Base-by-base conservation (phyloP, 2,113 vertebrate genomes). In the Neolamprologus sp. region DNA sequence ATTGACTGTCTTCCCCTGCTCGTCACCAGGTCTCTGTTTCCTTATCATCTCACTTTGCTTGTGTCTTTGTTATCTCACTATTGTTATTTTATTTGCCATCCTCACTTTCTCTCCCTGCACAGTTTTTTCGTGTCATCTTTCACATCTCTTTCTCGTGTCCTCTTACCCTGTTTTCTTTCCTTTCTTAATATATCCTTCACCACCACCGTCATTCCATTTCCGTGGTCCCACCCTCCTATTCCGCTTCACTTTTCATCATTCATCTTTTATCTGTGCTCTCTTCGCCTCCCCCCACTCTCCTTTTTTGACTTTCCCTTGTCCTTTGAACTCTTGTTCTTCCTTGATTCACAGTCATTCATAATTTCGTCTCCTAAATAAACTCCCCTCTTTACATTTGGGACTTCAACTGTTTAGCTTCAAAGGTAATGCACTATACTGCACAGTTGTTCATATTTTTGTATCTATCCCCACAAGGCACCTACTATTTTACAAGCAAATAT, bases 1-100 rank as follows among this genome's bases (percentile, higher is more conserved):
- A 78, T 85, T 80, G 85, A 35, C 78, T 55, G 58, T 85, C 89
- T 81, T 60, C 82, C 87, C 86, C 33, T 40, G 17, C 83, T 92
- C 83, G 82, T 88, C 86, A 83, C 83, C 85, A 21, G 4, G 2
- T 84, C 81, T 90, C 85, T 84, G 35, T 54, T 80, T 57, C 7
- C 51, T 78, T 58, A 11, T 63, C 13, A 4, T 85, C 54, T 35
- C 31, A 16, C 9, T 54, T 63, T 73, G 5, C 21, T 21, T 49
- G 54, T 71, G 33, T 85, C 11, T 16, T 57, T 3, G 5, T 53
- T 21, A 21, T 54, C 17, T 9, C 53, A 65, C 12, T 28, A 21
- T 53, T 19, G 45, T 23, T n/a, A 37, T 55, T 35, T 55, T 16
- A 17, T 83, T 73, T 65, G n/a, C 55, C 14, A 4, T 47, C 28